Evolutionary conservation across 2,888 invertebrate genomes (phyloP), one percentile per base, ranked within the genome.

Genomic region (Crioceris asparagi): DNA sequence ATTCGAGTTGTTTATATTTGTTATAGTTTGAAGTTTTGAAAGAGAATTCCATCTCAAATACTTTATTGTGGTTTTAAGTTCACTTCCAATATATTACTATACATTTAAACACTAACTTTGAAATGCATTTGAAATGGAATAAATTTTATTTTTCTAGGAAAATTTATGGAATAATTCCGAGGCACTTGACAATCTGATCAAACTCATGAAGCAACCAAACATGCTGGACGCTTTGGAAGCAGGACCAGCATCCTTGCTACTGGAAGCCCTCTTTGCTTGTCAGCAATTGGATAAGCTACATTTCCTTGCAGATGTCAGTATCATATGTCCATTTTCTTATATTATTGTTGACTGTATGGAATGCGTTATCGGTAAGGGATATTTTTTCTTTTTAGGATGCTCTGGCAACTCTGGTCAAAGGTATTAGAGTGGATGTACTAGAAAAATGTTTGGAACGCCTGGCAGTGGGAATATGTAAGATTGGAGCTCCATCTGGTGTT

Each of bases 401-500:
- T 25, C 39, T 65, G 7, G 46, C 34, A 21, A 36, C 55, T 16
- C 35, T 62, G 17, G 51, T 62, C 17, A 46, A 52, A 29, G 55
- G 55, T 17, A 44, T 59, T 29, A 47, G 52, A 17, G 44, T 46
- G 27, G 52, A 65, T 36, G 59, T 62, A 17, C 46, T 70, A 23
- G 60, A 57, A 36, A 52, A 59, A 25, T 60, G 62, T 37, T 51
- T 69, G 10, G 57, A 65, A 2, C 61, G 67, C 40, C 50, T 70
- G 15, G 61, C 64, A 2, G 56, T 64, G 47, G 66, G 64, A 31
- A 50, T 70, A 10, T 62, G 67, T 18, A 65, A 65, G 44, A 64
- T 68, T 43, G 69, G 68, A 27, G 65, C 68, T 5, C 67, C 70
- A 3, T 59, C 60, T 32, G 68, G 70, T n/a, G 64, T 68, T 2